phyloP scores from a whole-genome alignment of 2,113 vertebrate species.

The Melanostigma gelatinosum region DNA sequence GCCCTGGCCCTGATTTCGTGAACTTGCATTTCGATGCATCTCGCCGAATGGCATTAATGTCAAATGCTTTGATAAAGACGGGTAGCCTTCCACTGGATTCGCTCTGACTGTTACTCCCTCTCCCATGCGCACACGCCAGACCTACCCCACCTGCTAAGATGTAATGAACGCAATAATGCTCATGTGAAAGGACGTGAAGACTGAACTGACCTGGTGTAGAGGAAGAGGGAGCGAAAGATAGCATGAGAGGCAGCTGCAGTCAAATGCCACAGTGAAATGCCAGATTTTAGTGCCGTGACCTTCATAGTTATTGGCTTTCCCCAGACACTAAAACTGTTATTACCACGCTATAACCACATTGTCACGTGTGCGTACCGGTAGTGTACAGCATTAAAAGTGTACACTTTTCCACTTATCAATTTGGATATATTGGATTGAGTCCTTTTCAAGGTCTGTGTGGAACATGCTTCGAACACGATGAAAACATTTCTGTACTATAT shows the following conservation, averaged over 20 bases:
- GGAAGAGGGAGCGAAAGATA: slow-evolving; percentile 29
- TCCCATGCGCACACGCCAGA: not conserved
- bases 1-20: slow-evolving; percentile 73
- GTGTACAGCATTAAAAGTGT: slow-evolving; percentile 21
- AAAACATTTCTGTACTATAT: not conserved
- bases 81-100: slow-evolving; percentile 72
- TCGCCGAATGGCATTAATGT: slow-evolving; percentile 79
- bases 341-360: slow-evolving; percentile 28
- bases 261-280: slow-evolving; percentile 63
- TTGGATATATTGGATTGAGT: not conserved
- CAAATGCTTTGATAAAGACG: slow-evolving; percentile 78
- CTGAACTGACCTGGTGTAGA: slow-evolving; percentile 32
- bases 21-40: slow-evolving; percentile 78
- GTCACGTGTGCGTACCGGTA: slow-evolving; percentile 21
- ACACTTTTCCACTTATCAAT: not conserved
- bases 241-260: slow-evolving; percentile 33
- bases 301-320: slow-evolving; percentile 61
- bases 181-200: slow-evolving; percentile 45
- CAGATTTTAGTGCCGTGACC: slow-evolving; percentile 62
- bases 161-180: slow-evolving; percentile 57
- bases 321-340: slow-evolving; percentile 49
- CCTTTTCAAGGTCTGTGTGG: not conserved
- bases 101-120: slow-evolving; percentile 51
- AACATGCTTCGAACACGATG: not conserved
- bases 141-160: slow-evolving; percentile 48